Conservation (phyloP, 2,797 vertebrate species). For the Gymnopithys bicolor region DNA sequence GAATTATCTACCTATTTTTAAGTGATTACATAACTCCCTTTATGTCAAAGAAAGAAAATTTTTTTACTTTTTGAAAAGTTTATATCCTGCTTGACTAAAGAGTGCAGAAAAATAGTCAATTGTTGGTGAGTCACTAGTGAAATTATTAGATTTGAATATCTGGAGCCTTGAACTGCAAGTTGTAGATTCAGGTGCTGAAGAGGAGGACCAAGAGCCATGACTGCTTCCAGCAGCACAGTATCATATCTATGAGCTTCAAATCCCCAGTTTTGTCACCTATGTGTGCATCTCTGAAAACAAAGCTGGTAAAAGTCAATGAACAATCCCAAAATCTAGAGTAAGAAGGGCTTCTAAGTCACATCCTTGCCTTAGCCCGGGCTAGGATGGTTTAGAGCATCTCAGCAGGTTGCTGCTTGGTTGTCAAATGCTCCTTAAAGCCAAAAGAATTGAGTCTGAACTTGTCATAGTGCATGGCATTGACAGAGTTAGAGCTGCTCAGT, state of each 20-base stretch:
- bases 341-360: neutral
- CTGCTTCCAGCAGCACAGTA: accelerated
- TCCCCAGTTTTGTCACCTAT: neutral
- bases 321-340: neutral
- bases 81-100: neutral
- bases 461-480: neutral
- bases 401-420: neutral
- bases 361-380: neutral
- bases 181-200: neutral
- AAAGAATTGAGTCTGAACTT: neutral
- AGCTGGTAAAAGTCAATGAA: neutral
- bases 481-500: neutral
- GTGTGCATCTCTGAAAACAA: accelerated
- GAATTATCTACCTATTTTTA: neutral
- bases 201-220: neutral
- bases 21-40: neutral
- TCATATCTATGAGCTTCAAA: accelerated
- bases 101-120: neutral
- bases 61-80: neutral
- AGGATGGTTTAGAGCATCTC: neutral
- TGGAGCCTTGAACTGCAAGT: neutral
- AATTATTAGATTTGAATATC: neutral
- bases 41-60: neutral
- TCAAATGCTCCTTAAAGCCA: neutral
- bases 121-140: neutral